Base-by-base conservation (phyloP, 2,113 vertebrate species). In the Crypturellus undulatus region DNA sequence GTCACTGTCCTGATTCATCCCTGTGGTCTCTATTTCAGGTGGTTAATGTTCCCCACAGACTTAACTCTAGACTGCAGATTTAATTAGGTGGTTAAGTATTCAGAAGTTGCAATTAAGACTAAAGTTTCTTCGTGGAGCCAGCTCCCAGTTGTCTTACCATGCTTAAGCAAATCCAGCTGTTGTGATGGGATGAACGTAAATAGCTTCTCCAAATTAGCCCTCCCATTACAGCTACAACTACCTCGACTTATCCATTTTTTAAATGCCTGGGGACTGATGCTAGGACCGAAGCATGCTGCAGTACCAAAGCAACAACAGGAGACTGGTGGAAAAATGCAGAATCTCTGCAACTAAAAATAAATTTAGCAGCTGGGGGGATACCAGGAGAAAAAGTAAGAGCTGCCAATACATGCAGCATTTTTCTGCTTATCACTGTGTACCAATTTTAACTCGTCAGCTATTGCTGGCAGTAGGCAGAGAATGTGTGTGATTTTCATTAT, bases 391-490 rank as follows among this genome's bases (percentile, higher is more conserved):
- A 92, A 92, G 24, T 14, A 85, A 85, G 25, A 94, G 69, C 52
- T 92, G 93, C 90, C 95, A 95, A 92, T n/a, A 64, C 3, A 64
- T 49, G 87, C 85, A 91, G 90, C 51, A 75, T 80, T 94, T 95
- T 94, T 93, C 3, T 15, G 64, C 47, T 79, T 91, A 30, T 91
- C n/a, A 15, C 72, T 84, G 3, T 56, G 77, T 91, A 93, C 90
- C 95, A 92, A 68, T 86, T 96, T 91, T 88, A 94, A 92, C 85
- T 96, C 87, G 63, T 92, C 75, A 86, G 1, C 86, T 34, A 42
- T 38, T 93, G 67, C 69, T 96, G 73, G 85, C 83, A 90, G 52
- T 79, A 91, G 85, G 30, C 65, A 95, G 65, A 79, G 85, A 91
- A 85, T 36, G 28, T 30, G 82, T 89, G 17, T 75, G 72, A 89